Evolutionary conservation across 1,140 invertebrate species (phyloP), one percentile per base, ranked within the genome.

Genomic region (Lerema accius): DNA sequence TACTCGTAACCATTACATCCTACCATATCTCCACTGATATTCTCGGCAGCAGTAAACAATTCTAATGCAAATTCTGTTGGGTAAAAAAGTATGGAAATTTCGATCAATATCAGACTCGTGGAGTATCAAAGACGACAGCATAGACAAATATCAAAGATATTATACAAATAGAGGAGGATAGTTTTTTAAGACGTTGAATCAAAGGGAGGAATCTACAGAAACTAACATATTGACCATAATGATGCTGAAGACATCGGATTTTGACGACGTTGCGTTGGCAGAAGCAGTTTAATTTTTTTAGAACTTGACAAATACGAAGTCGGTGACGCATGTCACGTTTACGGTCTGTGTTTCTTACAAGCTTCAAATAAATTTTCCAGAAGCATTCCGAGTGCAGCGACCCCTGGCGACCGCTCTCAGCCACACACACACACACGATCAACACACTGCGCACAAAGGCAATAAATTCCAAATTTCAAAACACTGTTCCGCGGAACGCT

Each of bases 391-490:
- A 51, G 48, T 51, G 14, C 48, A 51, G 15, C 15, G 32, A 51
- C 9, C 32, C 10, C 48, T 4, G 14, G 35, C 11, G 32, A 37
- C 32, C 48, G 9, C 1, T 32, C 28, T 32, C 28, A 32, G 28
- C 28, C 9, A 32, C 28, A 32, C 28, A 32, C 1, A 32, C 4
- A 45, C 28, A 32, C 7, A 32, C 28, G 32, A 45, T 28, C 15
- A 45, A 32, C 23, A 55, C 7, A 42, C 40, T 23, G 53, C 53
- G 4, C 53, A 35, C 53, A 45, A 58, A 45, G 9, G 26, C 40
- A 17, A 45, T 43, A 45, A 32, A 58, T 35, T 28, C 42, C 10
- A 45, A 43, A 11, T 11, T 46, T 28, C 14, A 58, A 28, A 45
- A 45, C 40, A 45, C 32, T 6, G 42, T 19, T 55, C 17, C 14